Evolutionary conservation across 1,140 invertebrate species (phyloP).

Genomic region (Temnothorax longispinosus): DNA sequence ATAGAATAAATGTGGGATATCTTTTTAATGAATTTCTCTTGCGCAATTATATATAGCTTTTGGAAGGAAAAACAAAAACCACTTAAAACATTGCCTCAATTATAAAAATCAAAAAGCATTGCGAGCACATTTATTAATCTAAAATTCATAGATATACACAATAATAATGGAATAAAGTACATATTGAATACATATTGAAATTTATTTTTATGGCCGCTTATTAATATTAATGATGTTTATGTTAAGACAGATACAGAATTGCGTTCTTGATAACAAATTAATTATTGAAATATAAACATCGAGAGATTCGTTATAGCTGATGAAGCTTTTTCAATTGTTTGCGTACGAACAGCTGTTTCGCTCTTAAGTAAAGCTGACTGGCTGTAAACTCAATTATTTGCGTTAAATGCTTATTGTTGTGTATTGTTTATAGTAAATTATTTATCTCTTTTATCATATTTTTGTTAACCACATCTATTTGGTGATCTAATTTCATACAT

Average conservation of each 20-base stretch:
- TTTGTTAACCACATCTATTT: background rate
- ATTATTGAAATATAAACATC: conserved; percentile 17
- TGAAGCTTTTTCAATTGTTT: background rate
- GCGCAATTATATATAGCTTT: background rate
- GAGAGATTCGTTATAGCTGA: background rate
- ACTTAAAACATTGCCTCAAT: background rate
- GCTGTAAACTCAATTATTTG: background rate
- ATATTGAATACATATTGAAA: background rate
- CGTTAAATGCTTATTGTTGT: background rate
- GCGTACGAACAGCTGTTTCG: background rate
- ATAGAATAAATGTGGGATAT: background rate
- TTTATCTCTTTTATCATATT: background rate
- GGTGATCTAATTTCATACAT: background rate
- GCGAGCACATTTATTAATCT: background rate
- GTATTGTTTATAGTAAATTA: background rate
- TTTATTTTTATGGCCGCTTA: background rate
- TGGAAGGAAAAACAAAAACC: background rate
- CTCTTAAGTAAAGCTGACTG: background rate
- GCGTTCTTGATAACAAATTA: background rate
- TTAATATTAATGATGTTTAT: conserved; percentile 15
- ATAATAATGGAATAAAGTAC: background rate
- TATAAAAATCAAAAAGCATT: background rate
- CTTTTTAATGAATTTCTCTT: background rate
- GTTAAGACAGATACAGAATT: background rate
- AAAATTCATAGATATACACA: background rate